phyloP scores from a whole-genome alignment of 37 sponge, comb jelly and placozoan genomes.

The Cladorhizidae sp. region DNA sequence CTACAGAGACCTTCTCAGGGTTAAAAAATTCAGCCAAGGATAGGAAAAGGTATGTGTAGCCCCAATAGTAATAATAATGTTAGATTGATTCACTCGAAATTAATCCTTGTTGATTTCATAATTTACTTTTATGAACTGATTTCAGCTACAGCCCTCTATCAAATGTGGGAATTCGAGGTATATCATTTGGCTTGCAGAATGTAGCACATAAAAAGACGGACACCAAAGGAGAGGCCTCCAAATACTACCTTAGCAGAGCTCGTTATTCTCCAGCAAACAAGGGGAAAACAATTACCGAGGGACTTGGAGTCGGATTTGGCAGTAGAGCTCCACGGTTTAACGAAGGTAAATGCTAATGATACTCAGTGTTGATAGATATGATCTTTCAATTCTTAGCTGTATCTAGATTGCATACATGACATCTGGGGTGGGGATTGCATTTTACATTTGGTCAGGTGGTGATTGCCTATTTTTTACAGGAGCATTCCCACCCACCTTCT shows the following conservation, averaged over 20 bases:
- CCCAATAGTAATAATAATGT: background rate
- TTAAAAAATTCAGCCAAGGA: background rate
- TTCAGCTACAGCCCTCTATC: background rate
- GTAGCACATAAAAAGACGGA: too few species aligned
- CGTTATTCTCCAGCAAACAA: constrained; percentile 69
- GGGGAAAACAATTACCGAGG: background rate
- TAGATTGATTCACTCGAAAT: too few species aligned
- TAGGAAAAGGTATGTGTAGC: background rate
- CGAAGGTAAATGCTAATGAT: background rate
- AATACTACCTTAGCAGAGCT: constrained; percentile 75
- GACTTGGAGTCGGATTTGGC: constrained; percentile 32
- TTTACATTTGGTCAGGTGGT: too few species aligned
- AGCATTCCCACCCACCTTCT: background rate
- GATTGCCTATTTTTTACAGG: background rate
- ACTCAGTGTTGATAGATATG: background rate
- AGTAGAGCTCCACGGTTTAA: constrained; percentile 63
- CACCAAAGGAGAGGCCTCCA: background rate
- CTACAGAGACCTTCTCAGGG: background rate
- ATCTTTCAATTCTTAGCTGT: background rate
- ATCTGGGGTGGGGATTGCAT: too few species aligned
- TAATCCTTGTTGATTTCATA: background rate
- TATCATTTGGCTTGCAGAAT: background rate
- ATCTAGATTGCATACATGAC: too few species aligned
- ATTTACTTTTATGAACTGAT: background rate
- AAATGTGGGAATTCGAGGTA: background rate